These are phyloP conservation scores for Phrynocephalus vlangalii DNA, from an alignment of 2,797 vertebrate species.

Conservation along the genomic window DNA sequence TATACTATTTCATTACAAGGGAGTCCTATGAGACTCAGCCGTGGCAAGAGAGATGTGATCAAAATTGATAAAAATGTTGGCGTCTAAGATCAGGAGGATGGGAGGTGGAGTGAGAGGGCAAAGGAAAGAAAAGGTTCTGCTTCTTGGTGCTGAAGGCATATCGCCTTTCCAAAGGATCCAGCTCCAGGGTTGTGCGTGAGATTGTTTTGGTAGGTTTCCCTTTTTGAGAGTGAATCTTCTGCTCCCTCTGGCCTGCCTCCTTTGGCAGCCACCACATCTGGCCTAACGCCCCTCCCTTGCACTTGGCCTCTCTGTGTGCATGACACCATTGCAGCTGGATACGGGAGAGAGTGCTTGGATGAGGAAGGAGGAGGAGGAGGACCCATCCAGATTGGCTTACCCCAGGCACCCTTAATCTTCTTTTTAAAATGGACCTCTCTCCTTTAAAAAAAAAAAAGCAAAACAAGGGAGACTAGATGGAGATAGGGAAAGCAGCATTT, in stretches of 20 bases:
- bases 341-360: no score
- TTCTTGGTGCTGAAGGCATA: neutral
- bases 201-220: neutral
- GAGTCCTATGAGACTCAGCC: no score
- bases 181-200: neutral
- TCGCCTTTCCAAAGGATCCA: neutral
- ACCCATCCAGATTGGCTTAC: no score
- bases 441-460: neutral
- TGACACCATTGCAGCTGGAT: slow-evolving; percentile 30
- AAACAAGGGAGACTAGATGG: neutral
- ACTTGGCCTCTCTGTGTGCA: neutral
- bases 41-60: no score
- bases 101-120: neutral
- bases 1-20: no score
- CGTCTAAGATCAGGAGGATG: neutral
- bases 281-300: neutral
- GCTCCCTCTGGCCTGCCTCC: neutral
- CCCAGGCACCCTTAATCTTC: no score
- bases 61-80: neutral
- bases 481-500: neutral
- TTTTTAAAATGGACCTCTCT: no score
- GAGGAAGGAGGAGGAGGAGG: neutral
- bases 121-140: neutral
- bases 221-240: neutral
- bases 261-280: slow-evolving; percentile 17